Percentiles rank a stretch among this genome's conserved stretches.
These are phyloP conservation scores for Cricetomys ansorgei DNA, from an alignment of 2,113 vertebrate genomes.

Conservation along the genomic window DNA sequence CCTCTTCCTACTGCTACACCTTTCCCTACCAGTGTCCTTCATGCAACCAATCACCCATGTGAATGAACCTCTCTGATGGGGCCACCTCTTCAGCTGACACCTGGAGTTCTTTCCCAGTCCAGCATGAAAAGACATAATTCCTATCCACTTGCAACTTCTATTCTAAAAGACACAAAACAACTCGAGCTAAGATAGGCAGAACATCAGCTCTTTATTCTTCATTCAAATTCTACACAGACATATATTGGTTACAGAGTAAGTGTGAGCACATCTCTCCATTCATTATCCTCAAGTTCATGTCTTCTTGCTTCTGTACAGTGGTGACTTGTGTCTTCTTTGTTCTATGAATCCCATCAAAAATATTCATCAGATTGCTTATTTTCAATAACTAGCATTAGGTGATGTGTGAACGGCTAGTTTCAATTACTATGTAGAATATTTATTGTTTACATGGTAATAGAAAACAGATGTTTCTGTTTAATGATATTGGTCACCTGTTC, in stretches of 20 bases:
- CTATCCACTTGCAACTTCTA: slow-evolving; percentile 66
- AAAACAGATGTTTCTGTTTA: neutral
- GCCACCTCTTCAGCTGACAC: slow-evolving; percentile 42
- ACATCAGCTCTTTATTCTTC: neutral
- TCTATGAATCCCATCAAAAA: slow-evolving; percentile 23
- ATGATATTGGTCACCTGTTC: neutral
- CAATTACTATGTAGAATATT: neutral
- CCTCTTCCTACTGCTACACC: slow-evolving; percentile 30
- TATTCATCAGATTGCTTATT: neutral
- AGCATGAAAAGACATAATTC: slow-evolving; percentile 49
- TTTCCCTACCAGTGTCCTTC: slow-evolving; percentile 8
- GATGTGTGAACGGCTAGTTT: slow-evolving; percentile 17
- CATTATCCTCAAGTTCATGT: neutral
- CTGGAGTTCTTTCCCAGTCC: neutral
- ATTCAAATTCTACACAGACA: neutral
- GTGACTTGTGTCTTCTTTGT: neutral
- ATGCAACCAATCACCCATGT: slow-evolving; percentile 5
- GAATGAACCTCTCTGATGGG: neutral
- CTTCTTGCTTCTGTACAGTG: neutral
- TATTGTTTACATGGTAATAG: neutral
- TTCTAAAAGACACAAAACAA: slow-evolving; percentile 64
- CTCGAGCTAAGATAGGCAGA: neutral
- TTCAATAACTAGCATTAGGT: neutral
- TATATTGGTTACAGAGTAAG: neutral
- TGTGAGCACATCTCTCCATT: slow-evolving; percentile 3